These are phyloP conservation scores for Athalia rosae DNA, from an alignment of 2,888 invertebrate genomes.

Conservation along the genomic window DNA sequence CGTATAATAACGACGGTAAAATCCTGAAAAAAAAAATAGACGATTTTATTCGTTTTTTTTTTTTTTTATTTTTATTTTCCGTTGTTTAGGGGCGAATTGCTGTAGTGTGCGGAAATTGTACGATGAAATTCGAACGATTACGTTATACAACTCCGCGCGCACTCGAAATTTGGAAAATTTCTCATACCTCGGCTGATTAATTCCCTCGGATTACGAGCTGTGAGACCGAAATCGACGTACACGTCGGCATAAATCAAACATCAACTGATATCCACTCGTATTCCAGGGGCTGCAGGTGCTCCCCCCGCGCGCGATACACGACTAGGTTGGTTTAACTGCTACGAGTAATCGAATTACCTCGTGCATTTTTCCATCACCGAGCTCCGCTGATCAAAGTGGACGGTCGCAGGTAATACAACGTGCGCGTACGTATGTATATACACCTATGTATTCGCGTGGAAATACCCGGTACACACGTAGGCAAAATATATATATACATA, in stretches of 20 bases:
- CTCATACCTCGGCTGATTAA: too few species aligned
- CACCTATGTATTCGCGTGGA: not conserved
- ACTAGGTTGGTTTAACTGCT: constrained; percentile 16
- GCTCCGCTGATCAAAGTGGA: constrained; percentile 61
- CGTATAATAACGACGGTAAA: too few species aligned
- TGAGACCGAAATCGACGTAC: too few species aligned
- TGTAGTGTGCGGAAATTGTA: too few species aligned
- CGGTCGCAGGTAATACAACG: constrained; percentile 42
- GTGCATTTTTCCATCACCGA: constrained; percentile 60
- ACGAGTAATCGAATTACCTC: constrained; percentile 37
- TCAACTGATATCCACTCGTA: not conserved
- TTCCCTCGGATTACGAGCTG: too few species aligned
- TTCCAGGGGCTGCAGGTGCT: not conserved
- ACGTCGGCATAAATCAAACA: not conserved
- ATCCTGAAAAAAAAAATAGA: too few species aligned
- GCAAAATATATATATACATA: not conserved
- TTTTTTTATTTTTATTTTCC: too few species aligned
- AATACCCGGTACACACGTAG: not conserved
- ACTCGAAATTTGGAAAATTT: not conserved
- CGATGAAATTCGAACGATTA: too few species aligned
- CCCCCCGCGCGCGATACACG: not conserved
- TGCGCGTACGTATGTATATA: not conserved
- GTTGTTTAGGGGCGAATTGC: too few species aligned
- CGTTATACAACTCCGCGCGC: too few species aligned
- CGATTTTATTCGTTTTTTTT: too few species aligned